Percentiles rank a stretch among this genome's conserved stretches.
Conservation (phyloP, 2,797 vertebrate species). For the Gymnocypris eckloni region DNA sequence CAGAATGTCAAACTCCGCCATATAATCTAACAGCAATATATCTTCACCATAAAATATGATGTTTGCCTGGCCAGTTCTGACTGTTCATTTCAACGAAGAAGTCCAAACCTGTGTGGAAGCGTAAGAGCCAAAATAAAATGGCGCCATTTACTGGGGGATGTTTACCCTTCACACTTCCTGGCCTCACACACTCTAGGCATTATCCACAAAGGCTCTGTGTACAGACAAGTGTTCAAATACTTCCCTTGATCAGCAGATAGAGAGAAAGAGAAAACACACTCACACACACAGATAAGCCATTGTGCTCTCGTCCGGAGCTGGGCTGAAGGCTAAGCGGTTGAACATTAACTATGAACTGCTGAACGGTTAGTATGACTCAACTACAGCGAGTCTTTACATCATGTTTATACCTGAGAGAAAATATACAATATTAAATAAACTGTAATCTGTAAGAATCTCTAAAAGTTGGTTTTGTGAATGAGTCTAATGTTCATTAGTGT, state of each 20-base stretch:
- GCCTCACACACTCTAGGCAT: constrained; percentile 57
- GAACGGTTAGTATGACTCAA: constrained; percentile 27
- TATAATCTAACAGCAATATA: constrained; percentile 13
- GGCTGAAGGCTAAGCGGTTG: constrained; percentile 54
- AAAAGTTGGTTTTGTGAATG: background rate
- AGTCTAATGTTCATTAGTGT: constrained; percentile 3
- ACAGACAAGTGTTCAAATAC: constrained; percentile 74
- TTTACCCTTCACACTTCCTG: constrained; percentile 58
- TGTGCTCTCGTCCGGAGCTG: constrained; percentile 57
- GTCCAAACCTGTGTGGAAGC: constrained; percentile 25
- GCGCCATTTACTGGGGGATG: constrained; percentile 48
- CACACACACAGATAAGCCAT: constrained; percentile 61
- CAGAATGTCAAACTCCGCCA: constrained; percentile 16
- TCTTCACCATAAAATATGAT: constrained; percentile 18
- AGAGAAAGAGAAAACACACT: constrained; percentile 60
- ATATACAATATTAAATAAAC: background rate
- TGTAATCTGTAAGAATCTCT: background rate
- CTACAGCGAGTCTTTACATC: background rate
- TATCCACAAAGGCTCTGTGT: constrained; percentile 64
- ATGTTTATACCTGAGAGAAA: constrained; percentile 2
- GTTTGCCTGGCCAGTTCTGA: constrained; percentile 18
- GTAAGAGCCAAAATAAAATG: constrained; percentile 56
- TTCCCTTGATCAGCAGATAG: constrained; percentile 75
- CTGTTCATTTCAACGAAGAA: background rate
- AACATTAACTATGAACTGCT: constrained; percentile 60